Base-by-base conservation (phyloP, 2,797 vertebrate species). In the Ptychobarbus kaznakovi region DNA sequence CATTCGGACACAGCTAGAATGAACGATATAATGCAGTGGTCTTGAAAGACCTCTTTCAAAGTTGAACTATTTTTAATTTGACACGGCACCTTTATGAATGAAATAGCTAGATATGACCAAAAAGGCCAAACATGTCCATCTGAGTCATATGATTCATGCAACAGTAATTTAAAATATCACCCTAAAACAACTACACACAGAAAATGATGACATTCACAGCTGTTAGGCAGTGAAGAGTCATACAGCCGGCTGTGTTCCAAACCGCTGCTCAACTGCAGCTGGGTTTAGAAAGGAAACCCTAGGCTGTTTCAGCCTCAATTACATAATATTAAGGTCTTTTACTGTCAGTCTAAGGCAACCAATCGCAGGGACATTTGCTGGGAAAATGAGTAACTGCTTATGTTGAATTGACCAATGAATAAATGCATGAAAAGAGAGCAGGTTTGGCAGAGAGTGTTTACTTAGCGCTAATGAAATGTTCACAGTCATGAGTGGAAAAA, bases 401-500 rank as follows among this genome's bases (percentile, higher is more conserved):
- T 74, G 69, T 40, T 58, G 81, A 73, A 73, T 46, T 63, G 81
- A 44, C 51, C 40, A 73, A 63, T 82, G 81, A 82, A 74, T 74
- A 46, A 61, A 44, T 61, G 20, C 68, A 61, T 22, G 40, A 72
- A 82, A 61, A 46, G 53, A 82, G 53, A 61, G 53, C 3, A 10
- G 8, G 75, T 77, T 40, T 77, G 49, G 51, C 49, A 77, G 46
- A 82, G 51, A 35, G 51, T 61, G 38, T 82, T 82, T 73, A 74
- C 53, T 82, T 28, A 35, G 69, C 40, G 8, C 40, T 82, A 82
- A 82, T 82, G 81, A 82, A 73, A 82, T 82, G 81, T 82, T 82
- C 53, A 61, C 81, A 82, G 81, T 82, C 69, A 82, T 74, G 69
- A 82, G 69, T 74, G 81, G 69, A 82, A 82, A 82, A 56, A 46